These are phyloP conservation scores for Drosophila bocki DNA, from an alignment of 1,140 invertebrate species.

Conservation along the genomic window DNA sequence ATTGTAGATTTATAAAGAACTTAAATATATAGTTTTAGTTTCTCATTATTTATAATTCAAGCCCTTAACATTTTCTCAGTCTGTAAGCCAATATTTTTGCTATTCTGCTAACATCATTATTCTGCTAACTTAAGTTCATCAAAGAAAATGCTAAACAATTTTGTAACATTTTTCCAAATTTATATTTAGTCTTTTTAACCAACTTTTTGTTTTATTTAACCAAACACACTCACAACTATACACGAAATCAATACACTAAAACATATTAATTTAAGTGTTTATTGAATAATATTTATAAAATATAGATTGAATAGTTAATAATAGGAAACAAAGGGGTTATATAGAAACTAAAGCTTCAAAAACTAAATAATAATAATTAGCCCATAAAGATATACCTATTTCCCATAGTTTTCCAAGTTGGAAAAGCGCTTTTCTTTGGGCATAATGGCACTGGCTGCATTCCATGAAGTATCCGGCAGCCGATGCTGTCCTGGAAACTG, in stretches of 20 bases:
- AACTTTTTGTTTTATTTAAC: not conserved
- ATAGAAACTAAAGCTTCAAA: not conserved
- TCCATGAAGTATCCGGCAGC: not conserved
- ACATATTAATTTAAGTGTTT: not conserved
- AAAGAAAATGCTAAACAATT: not conserved
- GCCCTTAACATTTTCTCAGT: constrained; percentile 33
- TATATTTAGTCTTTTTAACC: constrained; percentile 23
- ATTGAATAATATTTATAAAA: not conserved
- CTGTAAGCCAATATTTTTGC: constrained; percentile 35
- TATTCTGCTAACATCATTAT: constrained; percentile 26
- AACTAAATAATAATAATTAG: not conserved
- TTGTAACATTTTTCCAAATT: constrained; percentile 29
- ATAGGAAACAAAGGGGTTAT: not conserved
- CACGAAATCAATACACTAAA: constrained; percentile 5
- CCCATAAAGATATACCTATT: too few relatives aligned
- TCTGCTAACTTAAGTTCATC: constrained; percentile 11
- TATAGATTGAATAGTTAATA: not conserved
- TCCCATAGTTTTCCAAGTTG: not conserved
- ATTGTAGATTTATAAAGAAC: constrained; percentile 22
- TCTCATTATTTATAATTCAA: not conserved
- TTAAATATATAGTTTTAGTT: constrained; percentile 1
- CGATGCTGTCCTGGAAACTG: not conserved
- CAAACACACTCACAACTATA: constrained; percentile 5
- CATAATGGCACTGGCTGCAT: not conserved
- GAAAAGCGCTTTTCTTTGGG: not conserved